These are phyloP conservation scores for Myotis yumanensis DNA, from an alignment of 2,113 vertebrate species.

Conservation along the genomic window DNA sequence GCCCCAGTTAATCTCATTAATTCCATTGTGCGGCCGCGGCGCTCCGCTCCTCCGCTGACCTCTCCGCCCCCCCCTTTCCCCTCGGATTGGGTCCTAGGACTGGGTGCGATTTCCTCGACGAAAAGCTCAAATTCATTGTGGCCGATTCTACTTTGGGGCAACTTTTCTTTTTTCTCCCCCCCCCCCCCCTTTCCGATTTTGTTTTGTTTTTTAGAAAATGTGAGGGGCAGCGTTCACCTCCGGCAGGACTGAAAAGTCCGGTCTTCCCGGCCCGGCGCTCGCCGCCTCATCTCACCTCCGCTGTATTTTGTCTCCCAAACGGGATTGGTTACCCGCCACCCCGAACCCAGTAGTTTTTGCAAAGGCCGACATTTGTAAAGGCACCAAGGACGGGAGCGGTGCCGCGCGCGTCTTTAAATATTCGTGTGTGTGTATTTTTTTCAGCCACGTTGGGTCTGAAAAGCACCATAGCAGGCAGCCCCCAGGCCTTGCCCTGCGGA, in stretches of 20 bases:
- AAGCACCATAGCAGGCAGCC: neutral
- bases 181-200: neutral
- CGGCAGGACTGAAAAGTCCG: neutral
- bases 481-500: neutral
- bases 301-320: neutral
- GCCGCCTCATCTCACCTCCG: neutral
- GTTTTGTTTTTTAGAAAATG: constrained; percentile 57
- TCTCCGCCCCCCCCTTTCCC: constrained; percentile 75
- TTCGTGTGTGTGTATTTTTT: neutral
- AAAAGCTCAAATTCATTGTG: constrained; percentile 70
- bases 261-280: neutral
- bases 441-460: constrained; percentile 1
- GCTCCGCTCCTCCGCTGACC: neutral
- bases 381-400: neutral
- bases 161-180: neutral
- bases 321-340: neutral
- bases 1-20: constrained; percentile 91
- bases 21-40: constrained; percentile 82
- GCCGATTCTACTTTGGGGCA: constrained; percentile 36
- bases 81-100: constrained; percentile 78
- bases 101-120: constrained; percentile 82
- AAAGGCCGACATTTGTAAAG: constrained; percentile 8
- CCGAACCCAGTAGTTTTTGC: neutral
- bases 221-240: neutral
- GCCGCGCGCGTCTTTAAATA: neutral